These are phyloP conservation scores for Neoascia interrupta DNA, from an alignment of 2,888 invertebrate genomes.

Conservation along the genomic window DNA sequence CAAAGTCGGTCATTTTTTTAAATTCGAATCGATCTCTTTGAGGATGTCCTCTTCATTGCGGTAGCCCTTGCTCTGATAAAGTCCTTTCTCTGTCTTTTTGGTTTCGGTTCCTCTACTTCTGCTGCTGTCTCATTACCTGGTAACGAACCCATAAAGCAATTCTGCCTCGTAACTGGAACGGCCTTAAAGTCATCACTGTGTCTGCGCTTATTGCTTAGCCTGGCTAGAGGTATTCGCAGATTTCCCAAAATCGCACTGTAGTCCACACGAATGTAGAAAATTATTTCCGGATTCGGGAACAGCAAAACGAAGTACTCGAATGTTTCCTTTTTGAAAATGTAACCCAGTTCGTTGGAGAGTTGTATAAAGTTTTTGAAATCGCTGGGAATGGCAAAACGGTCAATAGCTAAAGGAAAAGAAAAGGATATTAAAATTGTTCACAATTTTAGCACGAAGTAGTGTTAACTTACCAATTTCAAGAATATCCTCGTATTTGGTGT, in stretches of 20 bases:
- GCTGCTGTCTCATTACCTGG: conserved; percentile 37
- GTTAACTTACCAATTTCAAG: conserved; percentile 72
- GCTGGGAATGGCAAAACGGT: conserved; percentile 63
- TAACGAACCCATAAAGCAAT: conserved; percentile 75
- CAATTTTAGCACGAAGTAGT: too few species aligned
- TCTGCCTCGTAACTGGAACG: conserved; percentile 75
- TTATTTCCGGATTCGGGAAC: conserved; percentile 75
- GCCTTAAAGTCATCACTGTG: conserved; percentile 17
- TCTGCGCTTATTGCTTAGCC: conserved; percentile 11
- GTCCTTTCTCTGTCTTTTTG: conserved; percentile 11
- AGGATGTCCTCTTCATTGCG: background rate
- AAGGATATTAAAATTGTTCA: too few species aligned
- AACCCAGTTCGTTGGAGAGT: conserved; percentile 71
- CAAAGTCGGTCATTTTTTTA: too few species aligned
- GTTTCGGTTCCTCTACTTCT: background rate
- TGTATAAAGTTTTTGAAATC: conserved; percentile 48
- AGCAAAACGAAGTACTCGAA: conserved; percentile 75
- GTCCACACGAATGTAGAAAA: conserved; percentile 74
- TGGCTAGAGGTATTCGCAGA: conserved; percentile 22
- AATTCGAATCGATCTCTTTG: background rate
- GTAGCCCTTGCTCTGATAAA: background rate
- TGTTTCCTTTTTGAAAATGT: conserved; percentile 73
- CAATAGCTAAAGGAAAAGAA: background rate
- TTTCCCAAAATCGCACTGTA: conserved; percentile 55
- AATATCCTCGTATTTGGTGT: conserved; percentile 71